These are phyloP conservation scores for Sclerurus mexicanus DNA, from an alignment of 2,113 vertebrate genomes.

Conservation along the genomic window DNA sequence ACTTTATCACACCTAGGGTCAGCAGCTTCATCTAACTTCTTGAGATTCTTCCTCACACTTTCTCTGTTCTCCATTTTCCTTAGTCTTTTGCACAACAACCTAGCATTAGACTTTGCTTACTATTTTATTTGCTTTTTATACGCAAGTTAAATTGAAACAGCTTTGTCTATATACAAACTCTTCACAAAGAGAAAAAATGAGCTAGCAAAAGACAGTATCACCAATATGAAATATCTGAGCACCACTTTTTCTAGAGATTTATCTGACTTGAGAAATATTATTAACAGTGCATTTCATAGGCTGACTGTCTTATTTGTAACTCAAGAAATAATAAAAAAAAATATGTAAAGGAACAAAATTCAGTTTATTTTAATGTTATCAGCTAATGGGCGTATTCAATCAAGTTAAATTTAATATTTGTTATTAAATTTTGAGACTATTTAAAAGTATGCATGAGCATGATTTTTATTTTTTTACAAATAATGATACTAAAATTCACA, in stretches of 20 bases:
- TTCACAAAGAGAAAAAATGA: background rate
- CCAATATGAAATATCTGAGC: background rate
- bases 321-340: background rate
- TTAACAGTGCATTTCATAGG: background rate
- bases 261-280: background rate
- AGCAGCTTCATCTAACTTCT: background rate
- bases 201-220: background rate
- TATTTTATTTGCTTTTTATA: background rate
- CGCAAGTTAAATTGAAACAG: background rate
- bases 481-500: background rate
- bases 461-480: background rate
- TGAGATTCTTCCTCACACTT: background rate
- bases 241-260: background rate
- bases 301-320: background rate
- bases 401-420: background rate
- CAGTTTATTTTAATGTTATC: background rate
- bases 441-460: background rate
- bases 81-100: background rate
- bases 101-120: too few species aligned
- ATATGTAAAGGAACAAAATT: background rate
- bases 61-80: background rate
- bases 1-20: background rate
- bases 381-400: rapidly evolving
- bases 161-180: background rate
- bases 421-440: background rate